Evolutionary conservation across 2,113 vertebrate genomes (phyloP).

Genomic region (Tragulus kanchil): DNA sequence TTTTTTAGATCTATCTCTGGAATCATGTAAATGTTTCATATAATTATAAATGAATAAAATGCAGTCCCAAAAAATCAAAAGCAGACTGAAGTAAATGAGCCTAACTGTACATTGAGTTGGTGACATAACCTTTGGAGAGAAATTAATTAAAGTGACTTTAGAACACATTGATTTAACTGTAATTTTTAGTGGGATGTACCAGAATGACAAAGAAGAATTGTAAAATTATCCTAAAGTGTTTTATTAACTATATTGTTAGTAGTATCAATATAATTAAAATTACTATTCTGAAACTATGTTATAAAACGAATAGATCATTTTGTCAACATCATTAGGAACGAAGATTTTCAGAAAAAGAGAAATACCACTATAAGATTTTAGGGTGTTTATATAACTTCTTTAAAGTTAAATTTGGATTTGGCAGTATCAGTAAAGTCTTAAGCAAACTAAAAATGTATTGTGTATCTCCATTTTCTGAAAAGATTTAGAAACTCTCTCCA

Average conservation of each 20-base stretch:
- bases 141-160: slow-evolving; percentile 42
- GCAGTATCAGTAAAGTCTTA: slow-evolving; percentile 25
- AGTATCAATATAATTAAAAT: slow-evolving; percentile 47
- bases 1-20: slow-evolving; percentile 61
- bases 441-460: not conserved
- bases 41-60: slow-evolving; percentile 63
- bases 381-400: slow-evolving; percentile 13
- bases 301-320: slow-evolving; percentile 18
- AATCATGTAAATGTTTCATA: slow-evolving; percentile 69
- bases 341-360: slow-evolving; percentile 20
- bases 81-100: slow-evolving; percentile 63
- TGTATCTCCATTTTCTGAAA: slow-evolving; percentile 41
- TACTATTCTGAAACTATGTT: slow-evolving; percentile 50
- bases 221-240: slow-evolving; percentile 53
- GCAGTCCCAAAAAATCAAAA: slow-evolving; percentile 56
- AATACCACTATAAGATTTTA: not conserved
- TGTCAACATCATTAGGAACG: slow-evolving; percentile 27
- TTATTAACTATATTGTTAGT: slow-evolving; percentile 32
- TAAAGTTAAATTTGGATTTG: slow-evolving; percentile 34
- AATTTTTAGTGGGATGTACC: slow-evolving; percentile 35
- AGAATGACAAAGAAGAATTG: slow-evolving; percentile 40
- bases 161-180: slow-evolving; percentile 39
- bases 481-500: not conserved
- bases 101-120: slow-evolving; percentile 41
- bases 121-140: slow-evolving; percentile 5